Conservation (phyloP, 2,113 vertebrate species). For the Nycticryphes semicollaris region DNA sequence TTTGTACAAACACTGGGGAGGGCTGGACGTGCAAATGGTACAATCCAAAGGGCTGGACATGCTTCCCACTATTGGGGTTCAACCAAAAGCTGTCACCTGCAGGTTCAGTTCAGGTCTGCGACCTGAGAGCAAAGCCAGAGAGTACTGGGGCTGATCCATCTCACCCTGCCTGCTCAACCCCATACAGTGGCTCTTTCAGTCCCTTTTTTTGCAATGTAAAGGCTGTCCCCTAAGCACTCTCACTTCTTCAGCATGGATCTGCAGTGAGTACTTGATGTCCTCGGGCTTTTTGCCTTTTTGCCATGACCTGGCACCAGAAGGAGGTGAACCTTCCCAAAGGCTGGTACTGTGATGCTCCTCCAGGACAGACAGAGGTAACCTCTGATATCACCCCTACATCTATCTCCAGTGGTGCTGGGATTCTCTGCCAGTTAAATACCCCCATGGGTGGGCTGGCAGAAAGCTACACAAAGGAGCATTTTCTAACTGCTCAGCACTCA, state of each 20-base stretch:
- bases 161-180: not conserved
- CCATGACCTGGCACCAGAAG: not conserved
- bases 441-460: not conserved
- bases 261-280: not conserved
- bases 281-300: not conserved
- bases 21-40: too few species aligned
- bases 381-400: not conserved
- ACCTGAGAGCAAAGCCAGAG: not conserved
- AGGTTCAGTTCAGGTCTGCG: not conserved
- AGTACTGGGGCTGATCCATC: not conserved
- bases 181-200: not conserved
- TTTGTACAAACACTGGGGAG: not conserved
- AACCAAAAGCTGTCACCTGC: not conserved
- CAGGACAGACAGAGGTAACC: not conserved
- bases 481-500: not conserved
- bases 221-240: not conserved
- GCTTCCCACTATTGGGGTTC: not conserved
- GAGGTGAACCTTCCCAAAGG: not conserved
- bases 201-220: not conserved
- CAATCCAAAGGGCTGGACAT: not conserved
- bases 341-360: not conserved
- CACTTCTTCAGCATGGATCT: not conserved
- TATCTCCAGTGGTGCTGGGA: not conserved
- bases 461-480: not conserved
- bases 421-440: not conserved